Conservation (phyloP, 2,888 invertebrate genomes). For the Tuberolachnus salignus region DNA sequence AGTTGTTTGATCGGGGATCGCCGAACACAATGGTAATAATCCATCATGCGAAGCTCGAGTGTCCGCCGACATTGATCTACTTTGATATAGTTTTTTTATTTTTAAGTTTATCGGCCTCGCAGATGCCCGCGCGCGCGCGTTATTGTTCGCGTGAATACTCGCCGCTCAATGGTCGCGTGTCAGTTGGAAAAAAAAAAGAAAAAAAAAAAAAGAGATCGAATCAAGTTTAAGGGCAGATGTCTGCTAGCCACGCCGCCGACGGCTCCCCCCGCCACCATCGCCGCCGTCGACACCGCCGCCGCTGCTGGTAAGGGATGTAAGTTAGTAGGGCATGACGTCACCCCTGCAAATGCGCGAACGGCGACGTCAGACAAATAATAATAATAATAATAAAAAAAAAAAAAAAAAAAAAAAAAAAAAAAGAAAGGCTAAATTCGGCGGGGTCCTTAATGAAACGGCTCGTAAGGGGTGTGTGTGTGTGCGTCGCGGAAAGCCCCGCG, state of each 20-base stretch:
- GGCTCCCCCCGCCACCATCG: constrained; percentile 17
- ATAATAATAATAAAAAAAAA: constrained; percentile 52
- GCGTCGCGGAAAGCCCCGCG: constrained; percentile 40
- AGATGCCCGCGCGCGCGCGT: constrained; percentile 41
- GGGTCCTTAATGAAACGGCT: constrained; percentile 55
- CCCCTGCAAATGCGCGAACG: constrained; percentile 31
- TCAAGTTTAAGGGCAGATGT: constrained; percentile 57
- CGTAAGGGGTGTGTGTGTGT: constrained; percentile 34
- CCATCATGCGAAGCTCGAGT: constrained; percentile 53
- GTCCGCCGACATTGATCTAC: constrained; percentile 55
- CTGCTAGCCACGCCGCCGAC: constrained; percentile 19
- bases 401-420: constrained; percentile 55
- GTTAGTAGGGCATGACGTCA: constrained; percentile 57
- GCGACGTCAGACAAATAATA: constrained; percentile 56
- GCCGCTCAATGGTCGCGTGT: constrained; percentile 54
- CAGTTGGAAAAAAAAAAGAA: constrained; percentile 22
- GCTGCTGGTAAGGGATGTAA: constrained; percentile 53
- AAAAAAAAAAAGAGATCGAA: constrained; percentile 43
- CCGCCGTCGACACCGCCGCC: constrained; percentile 39
- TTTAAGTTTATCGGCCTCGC: constrained; percentile 56
- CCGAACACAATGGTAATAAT: constrained; percentile 41
- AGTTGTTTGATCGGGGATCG: background rate
- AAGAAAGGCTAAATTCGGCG: constrained; percentile 56
- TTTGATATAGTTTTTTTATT: constrained; percentile 53
- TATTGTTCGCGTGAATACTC: constrained; percentile 41